phyloP scores from a whole-genome alignment of 1,140 invertebrate genomes.

The Ceratina calcarata region DNA sequence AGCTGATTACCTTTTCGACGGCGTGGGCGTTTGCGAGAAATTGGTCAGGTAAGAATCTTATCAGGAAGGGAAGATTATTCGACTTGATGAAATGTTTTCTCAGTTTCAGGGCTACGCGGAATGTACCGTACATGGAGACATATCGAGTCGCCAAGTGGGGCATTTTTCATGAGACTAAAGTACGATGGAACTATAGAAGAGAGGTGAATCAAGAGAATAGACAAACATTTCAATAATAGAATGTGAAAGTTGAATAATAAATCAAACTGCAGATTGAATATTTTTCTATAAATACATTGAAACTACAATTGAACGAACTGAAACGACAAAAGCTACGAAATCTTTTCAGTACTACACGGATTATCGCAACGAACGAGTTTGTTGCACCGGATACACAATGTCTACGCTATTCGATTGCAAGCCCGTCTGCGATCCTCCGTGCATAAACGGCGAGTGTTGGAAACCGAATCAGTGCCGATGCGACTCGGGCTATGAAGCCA shows the following conservation, averaged over 20 bases:
- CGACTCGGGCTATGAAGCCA: background rate
- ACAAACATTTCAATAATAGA: too few relatives aligned
- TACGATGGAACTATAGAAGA: slow-evolving; percentile 55
- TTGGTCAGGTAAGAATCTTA: background rate
- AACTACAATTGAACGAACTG: too few relatives aligned
- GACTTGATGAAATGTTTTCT: background rate
- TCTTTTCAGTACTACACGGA: slow-evolving; percentile 40
- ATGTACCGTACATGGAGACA: slow-evolving; percentile 53
- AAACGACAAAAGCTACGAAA: too few relatives aligned
- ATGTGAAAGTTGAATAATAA: too few relatives aligned
- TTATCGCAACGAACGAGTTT: slow-evolving; percentile 69
- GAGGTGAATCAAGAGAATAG: slow-evolving; percentile 33
- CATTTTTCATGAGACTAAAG: slow-evolving; percentile 35
- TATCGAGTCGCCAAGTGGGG: slow-evolving; percentile 41
- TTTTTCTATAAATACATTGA: too few relatives aligned
- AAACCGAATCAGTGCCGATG: slow-evolving; percentile 82
- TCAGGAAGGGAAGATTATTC: background rate
- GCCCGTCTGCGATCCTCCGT: slow-evolving; percentile 82
- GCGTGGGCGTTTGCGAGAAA: background rate
- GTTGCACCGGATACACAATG: slow-evolving; percentile 82
- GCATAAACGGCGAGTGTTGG: slow-evolving; percentile 82
- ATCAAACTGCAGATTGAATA: too few relatives aligned
- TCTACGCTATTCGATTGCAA: slow-evolving; percentile 75
- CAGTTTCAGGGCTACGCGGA: background rate
- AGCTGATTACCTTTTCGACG: too few relatives aligned